A percentile compares a stretch with the other conserved stretches of the same genome.
These are phyloP conservation scores for Drosophila azteca DNA, from an alignment of 1,140 invertebrate genomes.

Conservation along the genomic window DNA sequence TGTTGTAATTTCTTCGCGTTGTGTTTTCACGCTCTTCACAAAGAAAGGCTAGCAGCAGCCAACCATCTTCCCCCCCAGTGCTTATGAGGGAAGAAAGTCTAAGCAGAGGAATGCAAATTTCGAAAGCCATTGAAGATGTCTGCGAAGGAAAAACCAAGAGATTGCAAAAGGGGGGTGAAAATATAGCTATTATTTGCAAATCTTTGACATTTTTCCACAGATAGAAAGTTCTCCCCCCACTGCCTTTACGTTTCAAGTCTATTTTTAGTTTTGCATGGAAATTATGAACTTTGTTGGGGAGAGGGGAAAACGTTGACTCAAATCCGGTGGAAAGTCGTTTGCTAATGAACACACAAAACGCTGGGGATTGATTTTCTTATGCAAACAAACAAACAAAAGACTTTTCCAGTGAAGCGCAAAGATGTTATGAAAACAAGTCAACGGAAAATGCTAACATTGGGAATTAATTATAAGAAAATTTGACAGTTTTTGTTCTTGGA, in stretches of 20 bases:
- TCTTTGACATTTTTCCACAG: constrained; percentile 44
- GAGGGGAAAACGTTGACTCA: too few relatives aligned
- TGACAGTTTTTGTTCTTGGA: too few relatives aligned
- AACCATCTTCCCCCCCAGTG: neutral
- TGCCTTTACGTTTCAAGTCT: neutral
- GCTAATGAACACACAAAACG: too few relatives aligned
- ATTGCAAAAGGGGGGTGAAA: neutral
- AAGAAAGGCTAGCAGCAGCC: constrained; percentile 3
- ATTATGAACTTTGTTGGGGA: too few relatives aligned
- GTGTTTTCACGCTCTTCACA: constrained; percentile 8
- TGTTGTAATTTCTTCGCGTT: constrained; percentile 46
- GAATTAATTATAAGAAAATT: too few relatives aligned
- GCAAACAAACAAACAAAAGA: too few relatives aligned
- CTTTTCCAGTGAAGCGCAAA: too few relatives aligned
- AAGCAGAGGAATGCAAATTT: constrained; percentile 48
- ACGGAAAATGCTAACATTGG: too few relatives aligned
- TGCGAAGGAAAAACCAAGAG: constrained; percentile 3
- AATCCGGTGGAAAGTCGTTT: too few relatives aligned
- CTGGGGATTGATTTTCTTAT: too few relatives aligned
- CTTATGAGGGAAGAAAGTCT: neutral
- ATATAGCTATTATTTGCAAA: constrained; percentile 61
- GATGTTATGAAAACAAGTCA: too few relatives aligned
- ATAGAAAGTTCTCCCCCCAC: constrained; percentile 1
- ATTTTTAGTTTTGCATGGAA: constrained; percentile 23
- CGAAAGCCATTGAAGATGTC: constrained; percentile 12